phyloP scores from a whole-genome alignment of 2,797 vertebrate species.

The Muscicapa striata region DNA sequence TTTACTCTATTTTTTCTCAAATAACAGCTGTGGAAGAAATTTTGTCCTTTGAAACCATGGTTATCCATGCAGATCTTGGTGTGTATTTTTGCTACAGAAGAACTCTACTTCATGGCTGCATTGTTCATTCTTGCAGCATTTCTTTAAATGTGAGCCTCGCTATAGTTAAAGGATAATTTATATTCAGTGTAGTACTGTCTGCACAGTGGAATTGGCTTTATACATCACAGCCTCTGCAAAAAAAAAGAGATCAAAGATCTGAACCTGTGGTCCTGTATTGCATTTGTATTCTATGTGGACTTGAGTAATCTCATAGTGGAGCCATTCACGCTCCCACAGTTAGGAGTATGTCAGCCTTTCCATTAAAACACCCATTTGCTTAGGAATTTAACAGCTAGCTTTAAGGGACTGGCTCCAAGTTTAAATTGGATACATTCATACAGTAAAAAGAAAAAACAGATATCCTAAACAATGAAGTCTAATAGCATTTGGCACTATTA shows the following conservation, averaged over 20 bases:
- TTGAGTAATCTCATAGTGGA: constrained; percentile 33
- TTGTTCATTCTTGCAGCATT: constrained; percentile 53
- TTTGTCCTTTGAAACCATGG: background rate
- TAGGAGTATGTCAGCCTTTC: constrained; percentile 12
- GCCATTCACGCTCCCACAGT: constrained; percentile 5
- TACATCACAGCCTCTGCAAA: constrained; percentile 71
- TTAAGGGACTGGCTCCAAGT: background rate
- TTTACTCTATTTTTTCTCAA: background rate
- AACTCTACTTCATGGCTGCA: constrained; percentile 31
- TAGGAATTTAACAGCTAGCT: background rate
- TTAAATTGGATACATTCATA: background rate
- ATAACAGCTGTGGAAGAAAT: background rate
- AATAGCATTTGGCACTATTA: background rate
- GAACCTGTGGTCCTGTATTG: constrained; percentile 63
- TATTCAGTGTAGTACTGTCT: constrained; percentile 70
- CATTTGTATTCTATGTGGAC: constrained; percentile 69
- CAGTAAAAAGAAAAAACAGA: background rate
- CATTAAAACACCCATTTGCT: constrained; percentile 10
- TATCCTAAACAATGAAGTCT: background rate
- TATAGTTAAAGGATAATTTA: constrained; percentile 72
- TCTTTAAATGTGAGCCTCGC: constrained; percentile 54
- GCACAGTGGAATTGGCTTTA: constrained; percentile 75
- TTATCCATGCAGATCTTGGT: constrained; percentile 30
- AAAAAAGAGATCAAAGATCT: constrained; percentile 75
- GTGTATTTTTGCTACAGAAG: constrained; percentile 22